Base-by-base conservation (phyloP, 2,888 invertebrate species). In the Yponomeuta evonymella region DNA sequence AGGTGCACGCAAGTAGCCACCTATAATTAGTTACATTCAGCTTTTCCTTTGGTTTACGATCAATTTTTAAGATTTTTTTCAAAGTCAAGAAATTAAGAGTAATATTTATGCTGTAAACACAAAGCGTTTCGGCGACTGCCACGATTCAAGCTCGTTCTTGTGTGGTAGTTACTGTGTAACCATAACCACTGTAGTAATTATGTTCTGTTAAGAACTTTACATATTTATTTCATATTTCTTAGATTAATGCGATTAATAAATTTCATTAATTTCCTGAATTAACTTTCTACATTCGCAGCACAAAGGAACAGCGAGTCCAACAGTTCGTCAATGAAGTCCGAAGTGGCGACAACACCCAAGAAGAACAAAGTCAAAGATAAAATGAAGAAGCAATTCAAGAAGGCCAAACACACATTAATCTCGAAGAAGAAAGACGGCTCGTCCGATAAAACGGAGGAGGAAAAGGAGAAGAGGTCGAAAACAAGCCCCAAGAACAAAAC, bases 301-400 rank as follows among this genome's bases (percentile, higher is more conserved):
- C 90, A 90, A 83, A 85, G 92, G 75, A 88, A 86, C 77, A 90
- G 88, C 75, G 90, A 90, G 72, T 89, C 90, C 3, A 90, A 85
- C 74, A 87, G 86, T 77, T 90, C 91, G 10, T 88, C 90, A 4
- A 84, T 91, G 76, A 90, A 89, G 76, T 90, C 92, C 0, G 92
- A 92, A 75, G 82, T 84, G 8, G 75, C 81, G 5, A 76, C 83
- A 29, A 83, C 86, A 6, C 87, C 85, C 15, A 92, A 92, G 78
- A 92, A 92, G 75, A 90, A 75, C 74, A 92, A 91, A 83, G 90
- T 92, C 30, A 92, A 91, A 73, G 92, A 92, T 75, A 91, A 90
- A 83, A 85, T 92, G 29, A 92, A 91, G 76, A 92, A 90, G 76
- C 92, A 92, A 78, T 78, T 92, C 4, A 92, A 92, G 75, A 92